Percentiles rank a stretch among this genome's conserved stretches.
phyloP scores from a whole-genome alignment of 2,888 invertebrate species.

The Lochmaea crataegi region DNA sequence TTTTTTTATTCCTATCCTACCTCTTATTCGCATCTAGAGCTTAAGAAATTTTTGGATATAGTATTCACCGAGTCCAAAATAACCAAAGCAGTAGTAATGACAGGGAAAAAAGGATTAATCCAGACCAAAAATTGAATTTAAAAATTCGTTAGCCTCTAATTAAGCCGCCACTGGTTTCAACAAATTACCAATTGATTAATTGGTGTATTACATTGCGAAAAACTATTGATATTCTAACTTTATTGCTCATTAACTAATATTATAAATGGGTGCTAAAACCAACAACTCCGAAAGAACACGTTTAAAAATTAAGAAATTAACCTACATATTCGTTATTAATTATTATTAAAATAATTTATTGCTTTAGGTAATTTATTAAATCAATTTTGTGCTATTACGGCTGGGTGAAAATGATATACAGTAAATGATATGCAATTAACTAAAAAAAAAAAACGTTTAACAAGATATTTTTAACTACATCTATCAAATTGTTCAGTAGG shows the following conservation, averaged over 20 bases:
- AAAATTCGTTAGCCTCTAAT: not conserved
- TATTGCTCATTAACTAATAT: not conserved
- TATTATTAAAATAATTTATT: not conserved
- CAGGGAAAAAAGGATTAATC: too few relatives aligned
- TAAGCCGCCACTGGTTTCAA: not conserved
- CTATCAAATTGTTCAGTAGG: too few relatives aligned
- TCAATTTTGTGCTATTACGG: not conserved
- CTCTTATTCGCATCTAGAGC: too few relatives aligned
- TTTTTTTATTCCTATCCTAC: too few relatives aligned
- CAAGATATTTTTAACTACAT: too few relatives aligned
- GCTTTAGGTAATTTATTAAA: not conserved
- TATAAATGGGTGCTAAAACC: not conserved
- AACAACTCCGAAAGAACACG: not conserved
- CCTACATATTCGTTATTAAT: not conserved
- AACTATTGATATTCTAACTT: not conserved
- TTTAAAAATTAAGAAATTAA: constrained; percentile 4
- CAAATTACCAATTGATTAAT: not conserved
- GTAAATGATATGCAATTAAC: too few relatives aligned
- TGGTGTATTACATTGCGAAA: not conserved
- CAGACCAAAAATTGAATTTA: too few relatives aligned
- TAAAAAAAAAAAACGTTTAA: too few relatives aligned
- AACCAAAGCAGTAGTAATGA: too few relatives aligned
- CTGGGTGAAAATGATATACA: not conserved
- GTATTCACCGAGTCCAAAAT: too few relatives aligned
- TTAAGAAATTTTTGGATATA: too few relatives aligned